Evolutionary conservation across 2,797 vertebrate genomes (phyloP).

Genomic region (Aeoliscus strigatus): DNA sequence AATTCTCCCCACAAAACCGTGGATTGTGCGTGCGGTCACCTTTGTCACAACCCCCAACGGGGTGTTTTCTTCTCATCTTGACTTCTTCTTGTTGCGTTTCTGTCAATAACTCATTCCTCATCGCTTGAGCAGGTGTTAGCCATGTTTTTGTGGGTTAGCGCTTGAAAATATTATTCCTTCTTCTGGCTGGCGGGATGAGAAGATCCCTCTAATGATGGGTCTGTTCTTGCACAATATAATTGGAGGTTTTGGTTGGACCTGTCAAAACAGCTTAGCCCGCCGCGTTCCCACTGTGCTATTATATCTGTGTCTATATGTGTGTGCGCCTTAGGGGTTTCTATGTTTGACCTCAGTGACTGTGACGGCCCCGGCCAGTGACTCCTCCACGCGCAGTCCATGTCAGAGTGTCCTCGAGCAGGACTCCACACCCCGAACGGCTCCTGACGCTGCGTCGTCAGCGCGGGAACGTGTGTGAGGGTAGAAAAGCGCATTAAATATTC

Average conservation of each 20-base stretch:
- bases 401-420: no score
- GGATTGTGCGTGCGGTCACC: conserved; percentile 11
- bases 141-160: conserved; percentile 42
- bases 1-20: conserved; percentile 10
- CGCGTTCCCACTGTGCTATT: conserved; percentile 50
- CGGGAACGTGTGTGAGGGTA: no score
- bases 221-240: conserved; percentile 41
- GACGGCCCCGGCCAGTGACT: no score
- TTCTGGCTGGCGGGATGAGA: conserved; percentile 19
- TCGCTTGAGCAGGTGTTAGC: conserved; percentile 30
- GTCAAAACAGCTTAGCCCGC: conserved; percentile 36
- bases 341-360: conserved; percentile 36
- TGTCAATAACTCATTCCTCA: conserved; percentile 14
- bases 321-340: conserved; percentile 40
- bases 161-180: conserved; percentile 54
- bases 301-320: conserved; percentile 49
- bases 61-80: conserved; percentile 13
- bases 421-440: no score
- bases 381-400: no score
- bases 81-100: conserved; percentile 29
- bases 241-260: conserved; percentile 38
- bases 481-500: no score
- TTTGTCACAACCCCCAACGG: conserved; percentile 15
- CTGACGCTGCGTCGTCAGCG: no score
- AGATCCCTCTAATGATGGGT: conserved; percentile 52